These are phyloP conservation scores for Papilio aristodemus DNA, from an alignment of 1,140 invertebrate genomes.

Conservation along the genomic window DNA sequence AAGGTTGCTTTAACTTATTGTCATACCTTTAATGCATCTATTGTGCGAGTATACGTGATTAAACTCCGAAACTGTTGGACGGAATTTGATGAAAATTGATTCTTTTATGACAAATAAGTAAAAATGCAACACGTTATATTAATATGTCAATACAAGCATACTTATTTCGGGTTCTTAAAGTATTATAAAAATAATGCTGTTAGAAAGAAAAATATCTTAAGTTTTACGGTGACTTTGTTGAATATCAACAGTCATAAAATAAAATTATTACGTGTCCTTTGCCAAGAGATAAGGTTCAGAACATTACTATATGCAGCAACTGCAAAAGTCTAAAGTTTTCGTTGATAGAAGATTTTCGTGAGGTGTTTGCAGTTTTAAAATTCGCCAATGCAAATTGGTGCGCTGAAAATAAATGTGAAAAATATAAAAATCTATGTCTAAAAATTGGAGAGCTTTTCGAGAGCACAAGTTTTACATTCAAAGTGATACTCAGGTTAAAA, in stretches of 20 bases:
- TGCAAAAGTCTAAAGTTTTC: neutral
- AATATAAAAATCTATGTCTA: constrained; percentile 9
- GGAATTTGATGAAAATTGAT: too few species aligned
- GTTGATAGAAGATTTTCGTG: neutral
- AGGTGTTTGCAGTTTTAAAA: constrained; percentile 17
- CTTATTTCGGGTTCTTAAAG: too few species aligned
- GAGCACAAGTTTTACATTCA: neutral
- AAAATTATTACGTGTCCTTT: neutral
- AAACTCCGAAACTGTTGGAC: too few species aligned
- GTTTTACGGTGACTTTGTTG: neutral
- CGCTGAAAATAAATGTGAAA: neutral
- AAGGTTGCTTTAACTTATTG: too few species aligned
- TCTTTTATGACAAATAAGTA: too few species aligned
- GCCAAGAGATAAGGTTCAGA: neutral
- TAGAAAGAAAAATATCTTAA: neutral
- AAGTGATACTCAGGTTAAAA: neutral
- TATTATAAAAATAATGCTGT: too few species aligned
- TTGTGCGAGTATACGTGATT: too few species aligned
- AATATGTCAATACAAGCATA: too few species aligned
- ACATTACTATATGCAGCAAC: neutral
- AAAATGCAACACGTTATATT: too few species aligned
- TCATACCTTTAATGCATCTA: too few species aligned
- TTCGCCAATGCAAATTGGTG: neutral
- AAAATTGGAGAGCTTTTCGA: neutral
- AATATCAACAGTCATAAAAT: neutral